Evolutionary conservation across 2,113 vertebrate genomes (phyloP), one percentile per base, ranked within the genome.

Genomic region (Nycticebus coucang): DNA sequence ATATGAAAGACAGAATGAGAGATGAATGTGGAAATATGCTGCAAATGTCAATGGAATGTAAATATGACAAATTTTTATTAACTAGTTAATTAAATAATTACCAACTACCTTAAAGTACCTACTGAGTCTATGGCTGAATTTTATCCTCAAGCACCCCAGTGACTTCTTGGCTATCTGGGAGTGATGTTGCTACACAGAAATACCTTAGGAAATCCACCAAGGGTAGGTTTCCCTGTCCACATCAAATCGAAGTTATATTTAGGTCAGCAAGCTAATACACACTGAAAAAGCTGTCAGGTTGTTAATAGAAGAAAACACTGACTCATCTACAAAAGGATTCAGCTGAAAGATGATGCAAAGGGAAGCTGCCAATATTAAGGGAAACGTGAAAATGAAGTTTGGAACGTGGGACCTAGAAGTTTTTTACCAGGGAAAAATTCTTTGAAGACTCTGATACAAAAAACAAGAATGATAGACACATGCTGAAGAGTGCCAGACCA

Each of bases 221-320:
- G 5, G 66, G 77, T 71, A 89, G 1, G 86, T 88, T 77, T 96
- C 33, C 66, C 59, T 69, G 82, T 96, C 71, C 95, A 92, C 95
- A 91, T 95, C 19, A 95, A 78, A 87, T 94, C 17, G 94, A 91
- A 96, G 90, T 88, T 94, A 74, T 85, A 19, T 78, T 97, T 62
- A 75, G 85, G 62, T 89, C 71, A 88, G 92, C 71, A 85, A 93
- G 59, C 14, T 82, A 94, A 84, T 78, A 79, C 57, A 86, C 41
- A 83, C 28, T 55, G 64, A 64, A 98, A 97, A 71, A 86, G 41
- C 82, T 97, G 87, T 94, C 94, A 84, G 5, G 68, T 35, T 93
- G 74, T 14, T 96, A 93, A 87, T 94, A 84, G 55, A 62, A 97
- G 45, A 98, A 98, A 97, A 18, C 35, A 53, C 21, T 78, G 86